phyloP scores from a whole-genome alignment of 2,113 vertebrate genomes.

The Halcyon malimbica region DNA sequence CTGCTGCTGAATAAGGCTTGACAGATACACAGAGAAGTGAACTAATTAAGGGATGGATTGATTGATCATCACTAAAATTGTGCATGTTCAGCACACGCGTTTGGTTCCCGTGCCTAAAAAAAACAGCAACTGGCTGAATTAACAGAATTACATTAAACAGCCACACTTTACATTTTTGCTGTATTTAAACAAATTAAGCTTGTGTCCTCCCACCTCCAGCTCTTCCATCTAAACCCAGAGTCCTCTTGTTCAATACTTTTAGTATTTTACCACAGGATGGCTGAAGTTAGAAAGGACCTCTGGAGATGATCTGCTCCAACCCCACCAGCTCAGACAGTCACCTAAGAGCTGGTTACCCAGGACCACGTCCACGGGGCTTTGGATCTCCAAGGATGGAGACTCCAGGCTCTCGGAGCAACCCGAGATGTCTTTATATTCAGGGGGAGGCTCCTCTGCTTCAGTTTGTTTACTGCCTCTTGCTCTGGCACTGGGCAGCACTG shows the following conservation, averaged over 20 bases:
- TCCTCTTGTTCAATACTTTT: not conserved
- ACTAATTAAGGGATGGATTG: not conserved
- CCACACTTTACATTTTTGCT: not conserved
- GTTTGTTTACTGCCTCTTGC: not conserved
- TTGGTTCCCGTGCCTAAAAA: not conserved
- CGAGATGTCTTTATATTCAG: not conserved
- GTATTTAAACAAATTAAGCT: not conserved
- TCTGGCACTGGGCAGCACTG: not conserved
- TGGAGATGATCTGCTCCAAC: not conserved
- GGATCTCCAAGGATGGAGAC: not conserved
- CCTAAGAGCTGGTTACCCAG: not conserved
- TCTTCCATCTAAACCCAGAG: not conserved
- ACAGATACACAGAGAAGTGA: not conserved
- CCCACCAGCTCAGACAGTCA: not conserved
- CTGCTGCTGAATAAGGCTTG: not conserved
- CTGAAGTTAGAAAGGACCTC: not conserved
- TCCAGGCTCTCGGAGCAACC: not conserved
- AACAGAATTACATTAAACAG: not conserved
- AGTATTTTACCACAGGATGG: not conserved
- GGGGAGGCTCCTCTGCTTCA: not conserved
- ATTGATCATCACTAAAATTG: not conserved
- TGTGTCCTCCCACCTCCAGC: not conserved
- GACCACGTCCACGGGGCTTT: not conserved
- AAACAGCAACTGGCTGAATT: not conserved
- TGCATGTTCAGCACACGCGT: not conserved